Evolutionary conservation across 2,888 invertebrate species (phyloP), one percentile per base, ranked within the genome.

Genomic region (Aphidoletes aphidimyza): DNA sequence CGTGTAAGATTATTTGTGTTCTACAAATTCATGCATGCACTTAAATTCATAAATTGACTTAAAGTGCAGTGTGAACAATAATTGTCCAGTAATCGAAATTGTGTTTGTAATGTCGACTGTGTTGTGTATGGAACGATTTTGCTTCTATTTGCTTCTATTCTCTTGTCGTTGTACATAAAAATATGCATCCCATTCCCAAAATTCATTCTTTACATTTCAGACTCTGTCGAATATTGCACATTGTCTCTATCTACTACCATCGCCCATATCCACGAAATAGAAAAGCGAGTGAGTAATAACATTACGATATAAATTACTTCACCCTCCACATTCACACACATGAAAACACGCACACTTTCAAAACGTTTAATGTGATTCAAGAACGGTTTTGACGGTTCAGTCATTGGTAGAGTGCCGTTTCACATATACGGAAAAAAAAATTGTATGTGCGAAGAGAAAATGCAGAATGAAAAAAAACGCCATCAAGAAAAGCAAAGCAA

Each of bases 271-370:
- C 22, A 39, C 36, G 11, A 37, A 37, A 81, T 39, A 81, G n/a
- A 81, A 81, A 37, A 81, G n/a, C 37, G n/a, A 22, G 81, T 39
- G 81, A 39, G n/a, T 39, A 81, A 81, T 78, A 78, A 78, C 37
- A 78, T 81, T 81, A 81, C 81, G 39, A 39, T 81, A 81, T 39
- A 81, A 81, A 81, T 81, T 81, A 81, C 81, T 22, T 81, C 81
- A 39, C 81, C 39, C 81, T 81, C 39, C 22, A 6, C 22, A 47
- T 47, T 8, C 34, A 30, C 0, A 69, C 69, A 14, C 8, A n/a
- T 30, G 54, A 26, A 26, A 81, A 39, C 22, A 81, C 37, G 39
- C n/a, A 34, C 14, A 19, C 59, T 30, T 59, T 36, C 11, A 5
- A 78, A 78, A 83, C n/a, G 37, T 11, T n/a, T 19, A 83, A 26